Percentiles rank a stretch among this genome's conserved stretches.
Evolutionary conservation across 2,113 vertebrate genomes (phyloP).

Genomic region (Leptobrachium leishanense): DNA sequence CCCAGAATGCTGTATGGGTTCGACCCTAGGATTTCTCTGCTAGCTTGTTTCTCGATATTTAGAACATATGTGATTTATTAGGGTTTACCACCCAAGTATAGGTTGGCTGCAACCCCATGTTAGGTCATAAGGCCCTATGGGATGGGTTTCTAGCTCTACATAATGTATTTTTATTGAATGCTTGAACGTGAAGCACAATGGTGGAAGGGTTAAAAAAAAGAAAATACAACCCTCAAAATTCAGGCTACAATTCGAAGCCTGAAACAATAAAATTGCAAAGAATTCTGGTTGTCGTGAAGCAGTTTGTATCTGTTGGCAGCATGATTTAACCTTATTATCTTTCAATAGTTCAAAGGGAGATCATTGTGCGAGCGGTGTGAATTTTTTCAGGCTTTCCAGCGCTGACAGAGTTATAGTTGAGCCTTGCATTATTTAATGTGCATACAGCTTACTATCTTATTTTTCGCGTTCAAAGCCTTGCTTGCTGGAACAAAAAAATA

Average conservation of each 20-base stretch:
- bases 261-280: conserved; percentile 1
- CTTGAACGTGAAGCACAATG: too few species aligned
- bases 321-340: conserved; percentile 4
- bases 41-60: too few species aligned
- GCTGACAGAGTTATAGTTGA: conserved; percentile 28
- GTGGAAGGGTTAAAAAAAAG: too few species aligned
- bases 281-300: conserved; percentile 22
- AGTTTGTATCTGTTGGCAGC: conserved; percentile 15
- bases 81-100: too few species aligned
- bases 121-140: too few species aligned
- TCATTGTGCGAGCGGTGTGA: conserved; percentile 5
- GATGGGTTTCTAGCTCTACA: too few species aligned
- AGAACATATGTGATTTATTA: too few species aligned
- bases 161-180: too few species aligned
- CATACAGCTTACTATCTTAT: conserved; percentile 21
- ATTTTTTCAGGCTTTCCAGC: not conserved
- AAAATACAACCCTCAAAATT: too few species aligned
- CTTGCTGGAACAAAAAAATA: conserved; percentile 20
- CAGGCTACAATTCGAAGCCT: not conserved
- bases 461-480: conserved; percentile 42
- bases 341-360: conserved; percentile 21
- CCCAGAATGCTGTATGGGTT: too few species aligned
- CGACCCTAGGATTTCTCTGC: too few species aligned
- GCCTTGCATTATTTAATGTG: conserved; percentile 32
- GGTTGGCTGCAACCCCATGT: too few species aligned